Evolutionary conservation across 2,888 invertebrate species (phyloP), one percentile per base, ranked within the genome.

Genomic region (Drosophila trichaetosa): DNA sequence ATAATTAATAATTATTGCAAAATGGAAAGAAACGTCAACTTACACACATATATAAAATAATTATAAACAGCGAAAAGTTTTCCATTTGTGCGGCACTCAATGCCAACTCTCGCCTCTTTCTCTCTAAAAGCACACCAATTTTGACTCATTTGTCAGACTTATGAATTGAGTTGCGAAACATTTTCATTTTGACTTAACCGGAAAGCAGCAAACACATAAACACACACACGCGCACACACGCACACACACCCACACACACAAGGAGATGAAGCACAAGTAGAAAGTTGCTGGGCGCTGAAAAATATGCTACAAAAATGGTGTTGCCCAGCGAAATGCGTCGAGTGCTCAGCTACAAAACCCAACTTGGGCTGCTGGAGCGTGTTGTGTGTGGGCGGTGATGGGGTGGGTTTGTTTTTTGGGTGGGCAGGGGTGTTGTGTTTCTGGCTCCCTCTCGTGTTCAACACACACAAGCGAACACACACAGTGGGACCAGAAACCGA

Each of bases 301-400:
- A 84, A 79, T 87, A 80, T 87, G 83, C 84, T 82, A 87, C 79
- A 84, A 74, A 73, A 67, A 64, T 67, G 46, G 31, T 67, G 61
- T 69, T 67, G 57, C 51, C 62, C 65, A 61, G 51, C 58, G 46
- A 72, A 68, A 56, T 65, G 61, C 53, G 66, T 72, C 62, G 42
- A 61, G 63, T 62, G 77, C 73, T 72, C 13, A 66, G 53, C 29
- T 57, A 76, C 61, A 62, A 84, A 78, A 79, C 56, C 66, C 71
- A 73, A 66, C 76, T 65, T 8, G 49, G 6, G 42, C 33, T 24
- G 18, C 0, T 27, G 24, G n/a, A 53, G 53, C 16, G 18, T 33
- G 24, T 8, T 34, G 33, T 33, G 33, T 7, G 21, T 33, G 42
- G 21, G 21, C 21, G 21, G 7, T 4, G 48, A 0, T 1, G 4